Base-by-base conservation (phyloP, 2,888 invertebrate species). In the Buathra laborator region DNA sequence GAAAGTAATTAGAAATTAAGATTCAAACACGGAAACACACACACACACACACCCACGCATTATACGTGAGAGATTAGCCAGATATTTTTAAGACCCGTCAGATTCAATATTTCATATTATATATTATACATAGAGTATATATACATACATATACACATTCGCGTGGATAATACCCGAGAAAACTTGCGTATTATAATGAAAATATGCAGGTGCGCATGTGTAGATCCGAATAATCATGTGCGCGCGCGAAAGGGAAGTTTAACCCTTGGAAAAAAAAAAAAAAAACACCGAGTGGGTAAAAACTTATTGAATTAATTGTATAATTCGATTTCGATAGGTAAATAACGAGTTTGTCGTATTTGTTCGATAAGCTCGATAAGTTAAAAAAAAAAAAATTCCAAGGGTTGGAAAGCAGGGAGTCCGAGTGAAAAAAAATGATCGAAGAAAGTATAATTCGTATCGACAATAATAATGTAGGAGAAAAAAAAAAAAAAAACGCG, bases 71-170 rank as follows among this genome's bases (percentile, higher is more conserved):
- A 92, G 90, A 89, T 89, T 92, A 92, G 89, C 86, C 84, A 88
- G 88, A 92, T 93, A 93, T 93, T 93, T 93, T 93, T 91, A 93
- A 93, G 91, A 92, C 85, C 89, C 92, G 90, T 91, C 90, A 91
- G 90, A 92, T 93, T 91, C 90, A 91, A 93, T 92, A 92, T 93
- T 93, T 92, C 91, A 90, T 92, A 93, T 91, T 89, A 89, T 88
- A 89, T 90, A 70, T 70, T 37, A 70, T 48, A 78, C 16, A 74
- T 74, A 81, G 67, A 80, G 51, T 59, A 74, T 74, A 80, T 74
- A 44, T 44, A 75, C 16, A 56, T 37, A 46, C 24, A 80, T 37
- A 66, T 76, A 72, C n/a, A 72, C 24, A 72, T 67, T 9, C 56
- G 10, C 68, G 44, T 53, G 56, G 29, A 59, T 29, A 14, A 32